phyloP scores from a whole-genome alignment of 2,888 invertebrate species.

The Callinectes sapidus region DNA sequence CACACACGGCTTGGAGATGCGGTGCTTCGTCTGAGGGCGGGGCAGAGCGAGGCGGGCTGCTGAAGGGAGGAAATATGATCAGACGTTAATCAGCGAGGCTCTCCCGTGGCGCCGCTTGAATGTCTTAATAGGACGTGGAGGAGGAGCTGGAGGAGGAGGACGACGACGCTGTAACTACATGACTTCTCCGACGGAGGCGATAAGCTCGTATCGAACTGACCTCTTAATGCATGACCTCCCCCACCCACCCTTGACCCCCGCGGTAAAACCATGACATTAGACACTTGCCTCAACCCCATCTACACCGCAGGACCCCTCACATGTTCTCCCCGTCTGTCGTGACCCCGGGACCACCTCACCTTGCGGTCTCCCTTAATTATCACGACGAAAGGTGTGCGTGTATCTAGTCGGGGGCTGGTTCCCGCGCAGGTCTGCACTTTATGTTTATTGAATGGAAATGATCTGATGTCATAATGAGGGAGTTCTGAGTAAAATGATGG shows the following conservation, averaged over 20 bases:
- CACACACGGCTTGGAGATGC: neutral
- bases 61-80: constrained; percentile 37
- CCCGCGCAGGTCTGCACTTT: neutral
- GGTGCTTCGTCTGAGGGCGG: neutral
- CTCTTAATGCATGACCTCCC: constrained; percentile 32
- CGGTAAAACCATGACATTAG: constrained; percentile 29
- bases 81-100: constrained; percentile 36
- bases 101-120: constrained; percentile 33
- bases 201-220: constrained; percentile 8
- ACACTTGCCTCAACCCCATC: constrained; percentile 29
- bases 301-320: neutral
- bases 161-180: constrained; percentile 9
- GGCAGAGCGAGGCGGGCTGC: neutral
- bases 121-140: constrained; percentile 27
- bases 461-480: neutral
- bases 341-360: neutral
- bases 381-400: constrained; percentile 36
- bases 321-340: constrained; percentile 9
- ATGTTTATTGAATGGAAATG: constrained; percentile 26
- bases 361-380: constrained; percentile 29
- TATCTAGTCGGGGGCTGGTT: neutral
- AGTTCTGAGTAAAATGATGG: neutral
- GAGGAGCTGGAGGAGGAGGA: neutral
- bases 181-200: constrained; percentile 22
- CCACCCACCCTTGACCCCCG: constrained; percentile 14